Evolutionary conservation across 2,113 vertebrate genomes (phyloP).

Genomic region (Thalassoma bifasciatum): DNA sequence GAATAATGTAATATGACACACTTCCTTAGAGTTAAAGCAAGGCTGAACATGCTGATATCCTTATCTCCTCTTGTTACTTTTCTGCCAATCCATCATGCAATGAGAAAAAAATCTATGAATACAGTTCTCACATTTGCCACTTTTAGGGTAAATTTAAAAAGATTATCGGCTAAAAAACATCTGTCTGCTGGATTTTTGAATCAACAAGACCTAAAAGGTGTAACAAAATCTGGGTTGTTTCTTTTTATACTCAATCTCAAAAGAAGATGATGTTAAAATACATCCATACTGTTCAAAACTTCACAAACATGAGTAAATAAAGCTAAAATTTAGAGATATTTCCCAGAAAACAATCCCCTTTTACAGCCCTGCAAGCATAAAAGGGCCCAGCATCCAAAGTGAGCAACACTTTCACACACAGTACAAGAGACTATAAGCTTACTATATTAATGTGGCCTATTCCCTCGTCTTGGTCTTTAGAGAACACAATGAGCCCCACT

Average conservation of each 20-base stretch:
- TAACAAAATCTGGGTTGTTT: not conserved
- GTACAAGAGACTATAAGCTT: slow-evolving; percentile 58
- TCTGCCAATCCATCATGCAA: not conserved
- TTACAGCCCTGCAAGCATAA: slow-evolving; percentile 8
- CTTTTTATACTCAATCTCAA: not conserved
- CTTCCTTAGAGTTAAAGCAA: too few species aligned
- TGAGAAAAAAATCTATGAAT: slow-evolving; percentile 9
- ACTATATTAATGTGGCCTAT: slow-evolving; percentile 74
- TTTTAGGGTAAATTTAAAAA: too few species aligned
- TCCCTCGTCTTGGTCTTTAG: slow-evolving; percentile 75
- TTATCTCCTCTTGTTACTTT: not conserved
- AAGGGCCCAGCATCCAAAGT: slow-evolving; percentile 28
- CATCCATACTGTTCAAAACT: not conserved
- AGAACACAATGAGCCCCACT: slow-evolving; percentile 76
- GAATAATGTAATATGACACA: too few species aligned
- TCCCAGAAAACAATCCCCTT: slow-evolving; percentile 9
- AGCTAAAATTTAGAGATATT: not conserved
- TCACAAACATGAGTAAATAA: not conserved
- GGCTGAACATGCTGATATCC: not conserved
- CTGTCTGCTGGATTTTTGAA: too few species aligned
- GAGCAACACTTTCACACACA: slow-evolving; percentile 45
- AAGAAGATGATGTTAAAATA: not conserved
- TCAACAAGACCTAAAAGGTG: too few species aligned
- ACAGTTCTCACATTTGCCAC: not conserved
- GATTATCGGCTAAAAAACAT: too few species aligned